Conservation (phyloP, 2,797 vertebrate genomes). For the Halcyon badia region DNA sequence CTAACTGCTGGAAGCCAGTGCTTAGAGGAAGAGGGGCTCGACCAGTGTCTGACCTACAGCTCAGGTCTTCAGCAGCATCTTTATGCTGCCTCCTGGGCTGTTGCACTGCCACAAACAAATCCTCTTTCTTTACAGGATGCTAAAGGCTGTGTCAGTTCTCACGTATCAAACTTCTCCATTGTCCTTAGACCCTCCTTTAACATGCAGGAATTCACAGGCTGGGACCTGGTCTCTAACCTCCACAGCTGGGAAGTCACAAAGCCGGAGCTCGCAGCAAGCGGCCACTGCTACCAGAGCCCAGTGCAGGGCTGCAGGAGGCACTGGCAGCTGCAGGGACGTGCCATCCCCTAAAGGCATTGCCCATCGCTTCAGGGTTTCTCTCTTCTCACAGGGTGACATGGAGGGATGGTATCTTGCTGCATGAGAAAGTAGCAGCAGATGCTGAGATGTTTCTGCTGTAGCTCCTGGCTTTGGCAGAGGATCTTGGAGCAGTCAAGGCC, state of each 20-base stretch:
- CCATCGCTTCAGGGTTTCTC: background rate
- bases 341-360: background rate
- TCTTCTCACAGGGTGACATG: background rate
- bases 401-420: rapidly evolving
- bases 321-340: rapidly evolving
- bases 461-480: background rate
- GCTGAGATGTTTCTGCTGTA: background rate
- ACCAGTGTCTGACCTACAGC: background rate
- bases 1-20: too few species aligned
- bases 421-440: background rate
- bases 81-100: background rate
- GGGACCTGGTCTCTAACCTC: background rate
- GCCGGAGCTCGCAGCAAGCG: too few species aligned
- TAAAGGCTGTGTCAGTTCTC: background rate
- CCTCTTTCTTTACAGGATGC: background rate
- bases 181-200: background rate
- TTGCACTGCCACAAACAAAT: too few species aligned
- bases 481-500: background rate
- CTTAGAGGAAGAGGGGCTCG: background rate
- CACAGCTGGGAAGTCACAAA: background rate
- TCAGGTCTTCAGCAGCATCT: background rate
- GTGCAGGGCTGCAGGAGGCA: background rate
- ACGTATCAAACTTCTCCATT: rapidly evolving
- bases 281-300: background rate
- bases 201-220: rapidly evolving